These are phyloP conservation scores for Nomada flava DNA, from an alignment of 2,888 invertebrate genomes.

Conservation along the genomic window DNA sequence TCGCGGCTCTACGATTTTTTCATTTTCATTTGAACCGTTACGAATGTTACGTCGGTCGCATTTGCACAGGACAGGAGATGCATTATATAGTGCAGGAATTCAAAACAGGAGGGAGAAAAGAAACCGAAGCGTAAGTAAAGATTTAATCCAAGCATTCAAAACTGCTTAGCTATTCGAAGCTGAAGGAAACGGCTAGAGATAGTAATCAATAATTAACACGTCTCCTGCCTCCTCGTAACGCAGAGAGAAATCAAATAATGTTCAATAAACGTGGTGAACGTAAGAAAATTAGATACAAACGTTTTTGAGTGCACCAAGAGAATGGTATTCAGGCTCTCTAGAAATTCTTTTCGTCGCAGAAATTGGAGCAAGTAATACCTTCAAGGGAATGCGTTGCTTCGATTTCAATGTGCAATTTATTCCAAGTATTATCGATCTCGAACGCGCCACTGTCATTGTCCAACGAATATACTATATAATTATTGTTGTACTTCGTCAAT, in stretches of 20 bases:
- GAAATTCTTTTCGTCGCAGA: neutral
- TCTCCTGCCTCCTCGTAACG: conserved; percentile 25
- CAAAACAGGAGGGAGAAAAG: conserved; percentile 24
- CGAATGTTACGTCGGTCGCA: conserved; percentile 44
- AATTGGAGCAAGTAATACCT: neutral
- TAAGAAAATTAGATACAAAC: conserved; percentile 5
- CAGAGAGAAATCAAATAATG: neutral
- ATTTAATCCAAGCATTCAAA: conserved; percentile 45
- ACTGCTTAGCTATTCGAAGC: conserved; percentile 22
- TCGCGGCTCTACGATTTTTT: neutral
- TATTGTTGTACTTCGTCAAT: neutral
- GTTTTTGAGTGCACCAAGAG: neutral
- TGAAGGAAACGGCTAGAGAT: conserved; percentile 10
- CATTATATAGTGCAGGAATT: conserved; percentile 53
- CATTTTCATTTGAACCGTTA: neutral
- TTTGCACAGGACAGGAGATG: conserved; percentile 21
- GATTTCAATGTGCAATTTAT: neutral
- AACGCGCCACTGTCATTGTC: conserved; percentile 14
- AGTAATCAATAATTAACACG: no score
- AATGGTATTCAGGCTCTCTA: neutral
- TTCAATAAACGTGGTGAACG: conserved; percentile 13
- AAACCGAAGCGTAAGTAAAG: conserved; percentile 28
- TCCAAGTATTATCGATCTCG: neutral
- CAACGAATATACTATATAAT: neutral
- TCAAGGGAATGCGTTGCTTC: neutral